Conservation (phyloP, 2,113 vertebrate species). For the Fregata magnificens region DNA sequence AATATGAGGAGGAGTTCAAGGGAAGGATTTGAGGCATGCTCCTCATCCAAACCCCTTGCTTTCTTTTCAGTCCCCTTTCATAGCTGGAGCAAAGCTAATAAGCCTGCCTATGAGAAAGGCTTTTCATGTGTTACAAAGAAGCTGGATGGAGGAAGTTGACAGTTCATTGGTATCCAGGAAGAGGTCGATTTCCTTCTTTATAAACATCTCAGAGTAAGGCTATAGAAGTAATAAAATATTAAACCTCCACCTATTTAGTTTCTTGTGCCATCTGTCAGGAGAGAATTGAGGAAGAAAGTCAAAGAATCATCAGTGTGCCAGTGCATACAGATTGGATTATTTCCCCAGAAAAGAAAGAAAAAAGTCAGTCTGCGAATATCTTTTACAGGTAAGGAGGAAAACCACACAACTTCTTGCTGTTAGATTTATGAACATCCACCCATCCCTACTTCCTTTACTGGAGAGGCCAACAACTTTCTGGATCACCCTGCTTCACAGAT, state of each 20-base stretch:
- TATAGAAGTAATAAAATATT: neutral
- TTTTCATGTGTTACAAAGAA: neutral
- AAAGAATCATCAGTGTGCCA: neutral
- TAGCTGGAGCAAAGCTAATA: neutral
- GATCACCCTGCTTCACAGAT: neutral
- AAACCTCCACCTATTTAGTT: neutral
- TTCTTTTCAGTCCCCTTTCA: neutral
- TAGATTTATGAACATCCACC: neutral
- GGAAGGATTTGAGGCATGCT: neutral
- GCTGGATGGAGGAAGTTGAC: neutral
- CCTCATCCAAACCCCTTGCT: neutral
- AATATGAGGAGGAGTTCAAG: neutral
- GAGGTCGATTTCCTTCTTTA: neutral
- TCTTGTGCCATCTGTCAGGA: neutral
- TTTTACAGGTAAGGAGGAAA: neutral
- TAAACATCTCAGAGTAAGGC: neutral
- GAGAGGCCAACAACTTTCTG: neutral
- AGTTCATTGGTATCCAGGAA: slow-evolving; percentile 30
- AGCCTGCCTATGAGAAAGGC: neutral
- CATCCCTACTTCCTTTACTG: neutral
- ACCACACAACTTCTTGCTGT: neutral
- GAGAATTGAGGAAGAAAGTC: neutral
- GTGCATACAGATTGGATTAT: neutral
- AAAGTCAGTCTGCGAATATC: neutral
- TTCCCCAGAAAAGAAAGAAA: neutral